These are phyloP conservation scores for Morpho helenor DNA, from an alignment of 2,888 invertebrate species.

Conservation along the genomic window DNA sequence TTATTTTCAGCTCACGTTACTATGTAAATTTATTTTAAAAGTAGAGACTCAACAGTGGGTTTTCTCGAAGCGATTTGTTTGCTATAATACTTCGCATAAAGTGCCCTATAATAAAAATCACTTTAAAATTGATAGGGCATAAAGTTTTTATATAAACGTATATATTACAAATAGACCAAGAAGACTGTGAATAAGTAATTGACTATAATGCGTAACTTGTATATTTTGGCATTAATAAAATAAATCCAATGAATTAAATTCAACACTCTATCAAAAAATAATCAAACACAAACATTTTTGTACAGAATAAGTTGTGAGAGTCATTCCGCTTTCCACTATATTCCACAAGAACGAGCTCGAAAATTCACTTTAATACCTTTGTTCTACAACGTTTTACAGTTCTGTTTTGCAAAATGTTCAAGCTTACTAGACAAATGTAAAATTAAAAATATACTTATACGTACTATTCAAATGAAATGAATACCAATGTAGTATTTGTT, in stretches of 20 bases:
- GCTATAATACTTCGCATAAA: slow-evolving; percentile 21
- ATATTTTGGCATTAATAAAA: slow-evolving; percentile 13
- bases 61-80: slow-evolving; percentile 26
- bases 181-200: slow-evolving; percentile 7
- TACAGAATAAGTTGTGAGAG: slow-evolving; percentile 64
- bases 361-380: slow-evolving; percentile 76
- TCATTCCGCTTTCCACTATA: slow-evolving; percentile 62
- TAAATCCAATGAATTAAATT: slow-evolving; percentile 16
- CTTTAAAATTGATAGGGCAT: slow-evolving; percentile 3
- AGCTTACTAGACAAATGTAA: slow-evolving; percentile 40
- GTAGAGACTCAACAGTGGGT: slow-evolving; percentile 29
- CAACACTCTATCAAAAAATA: slow-evolving; percentile 50
- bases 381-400: slow-evolving; percentile 71
- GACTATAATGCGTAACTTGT: slow-evolving; percentile 11
- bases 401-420: slow-evolving; percentile 59
- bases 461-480: no score
- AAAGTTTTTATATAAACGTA: neutral
- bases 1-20: slow-evolving; percentile 73
- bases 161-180: no score
- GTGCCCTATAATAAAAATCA: slow-evolving; percentile 3
- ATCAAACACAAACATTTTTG: slow-evolving; percentile 71
- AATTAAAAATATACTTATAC: no score
- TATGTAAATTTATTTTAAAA: slow-evolving; percentile 59
- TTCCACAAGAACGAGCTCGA: slow-evolving; percentile 60
- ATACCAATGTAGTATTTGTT: no score